Conservation (phyloP, 2,113 vertebrate species). For the Onychostruthus taczanowskii region DNA sequence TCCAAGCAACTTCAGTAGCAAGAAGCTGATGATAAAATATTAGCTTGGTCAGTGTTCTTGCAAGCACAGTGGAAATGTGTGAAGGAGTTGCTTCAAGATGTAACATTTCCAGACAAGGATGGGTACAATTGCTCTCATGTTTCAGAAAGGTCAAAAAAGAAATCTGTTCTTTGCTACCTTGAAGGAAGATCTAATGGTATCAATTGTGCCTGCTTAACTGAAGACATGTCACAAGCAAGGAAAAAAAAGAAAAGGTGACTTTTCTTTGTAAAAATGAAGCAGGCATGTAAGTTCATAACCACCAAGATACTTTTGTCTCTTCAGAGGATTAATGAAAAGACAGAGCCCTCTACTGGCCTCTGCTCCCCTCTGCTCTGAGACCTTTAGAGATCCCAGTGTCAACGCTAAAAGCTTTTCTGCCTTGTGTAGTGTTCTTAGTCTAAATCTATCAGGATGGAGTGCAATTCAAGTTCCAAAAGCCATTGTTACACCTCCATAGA, state of each 20-base stretch:
- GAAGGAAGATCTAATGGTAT: neutral
- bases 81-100: neutral
- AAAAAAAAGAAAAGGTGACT: fast-evolving
- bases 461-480: neutral
- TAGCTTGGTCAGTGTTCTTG: neutral
- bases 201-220: neutral
- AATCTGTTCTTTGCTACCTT: neutral
- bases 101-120: neutral
- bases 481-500: neutral
- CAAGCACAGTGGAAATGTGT: neutral
- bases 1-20: neutral
- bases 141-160: neutral
- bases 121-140: neutral
- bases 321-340: neutral
- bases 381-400: fast-evolving
- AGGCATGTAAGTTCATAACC: neutral
- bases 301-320: neutral
- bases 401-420: neutral
- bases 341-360: constrained; percentile 42
- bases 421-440: fast-evolving
- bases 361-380: fast-evolving
- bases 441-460: neutral
- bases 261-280: neutral
- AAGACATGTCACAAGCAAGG: neutral
- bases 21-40: neutral